Conservation (phyloP, 1,140 invertebrate species). For the Pogonus chalceus region DNA sequence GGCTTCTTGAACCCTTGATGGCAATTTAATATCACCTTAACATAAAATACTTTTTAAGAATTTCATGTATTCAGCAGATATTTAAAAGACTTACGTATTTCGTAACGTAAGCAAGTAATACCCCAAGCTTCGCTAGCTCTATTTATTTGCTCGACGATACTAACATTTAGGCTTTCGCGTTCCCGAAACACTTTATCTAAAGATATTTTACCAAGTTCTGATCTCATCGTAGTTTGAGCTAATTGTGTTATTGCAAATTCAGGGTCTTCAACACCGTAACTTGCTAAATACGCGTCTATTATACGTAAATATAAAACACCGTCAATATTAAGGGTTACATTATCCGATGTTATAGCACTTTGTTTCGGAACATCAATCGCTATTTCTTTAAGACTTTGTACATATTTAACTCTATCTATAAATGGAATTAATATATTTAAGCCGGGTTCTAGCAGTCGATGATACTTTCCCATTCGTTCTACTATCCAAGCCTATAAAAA, state of each 20-base stretch:
- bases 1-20: conserved; percentile 88
- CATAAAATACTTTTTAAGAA: conserved; percentile 12
- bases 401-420: conserved; percentile 91
- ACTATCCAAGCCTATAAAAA: conserved; percentile 88
- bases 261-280: conserved; percentile 98
- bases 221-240: conserved; percentile 98
- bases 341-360: conserved; percentile 94
- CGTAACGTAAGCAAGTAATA: conserved; percentile 92
- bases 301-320: conserved; percentile 94
- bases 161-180: conserved; percentile 90
- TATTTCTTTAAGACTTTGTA: conserved; percentile 98
- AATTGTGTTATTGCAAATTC: conserved; percentile 98
- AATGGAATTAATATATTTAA: conserved; percentile 89
- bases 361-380: conserved; percentile 99
- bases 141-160: conserved; percentile 94
- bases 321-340: conserved; percentile 94
- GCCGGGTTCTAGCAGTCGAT: conserved; percentile 86
- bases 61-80: neutral
- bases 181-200: conserved; percentile 96
- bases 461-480: conserved; percentile 96
- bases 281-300: conserved; percentile 85
- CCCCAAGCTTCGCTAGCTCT: conserved; percentile 98
- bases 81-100: conserved; percentile 73
- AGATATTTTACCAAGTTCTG: conserved; percentile 96
- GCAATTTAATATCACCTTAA: conserved; percentile 85